A percentile compares a stretch with the other conserved stretches of the same genome.
These are phyloP conservation scores for Drosophila engyochracea DNA, from an alignment of 2,888 invertebrate species.

Conservation along the genomic window DNA sequence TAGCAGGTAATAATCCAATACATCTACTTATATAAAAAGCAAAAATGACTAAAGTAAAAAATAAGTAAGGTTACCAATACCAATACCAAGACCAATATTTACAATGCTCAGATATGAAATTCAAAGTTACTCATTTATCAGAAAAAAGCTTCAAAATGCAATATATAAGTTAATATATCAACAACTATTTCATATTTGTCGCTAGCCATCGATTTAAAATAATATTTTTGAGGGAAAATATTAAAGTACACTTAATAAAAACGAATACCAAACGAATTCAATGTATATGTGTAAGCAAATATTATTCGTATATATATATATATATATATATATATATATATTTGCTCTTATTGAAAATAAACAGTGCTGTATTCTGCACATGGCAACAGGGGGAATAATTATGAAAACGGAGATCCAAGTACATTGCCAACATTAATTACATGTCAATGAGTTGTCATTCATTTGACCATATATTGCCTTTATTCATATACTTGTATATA, in stretches of 20 bases:
- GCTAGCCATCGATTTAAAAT: background rate
- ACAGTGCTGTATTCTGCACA: background rate
- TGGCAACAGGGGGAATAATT: conserved; percentile 5
- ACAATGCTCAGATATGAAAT: background rate
- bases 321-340: background rate
- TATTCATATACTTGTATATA: background rate
- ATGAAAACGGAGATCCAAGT: conserved; percentile 22
- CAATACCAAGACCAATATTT: background rate
- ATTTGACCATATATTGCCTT: background rate
- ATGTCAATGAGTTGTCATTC: conserved; percentile 31
- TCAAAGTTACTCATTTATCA: background rate
- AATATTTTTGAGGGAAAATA: background rate
- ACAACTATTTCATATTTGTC: background rate
- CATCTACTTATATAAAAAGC: background rate
- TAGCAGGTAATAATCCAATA: background rate
- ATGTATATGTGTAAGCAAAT: background rate
- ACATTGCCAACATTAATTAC: conserved; percentile 33
- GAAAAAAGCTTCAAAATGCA: background rate
- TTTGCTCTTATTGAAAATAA: conserved; percentile 15
- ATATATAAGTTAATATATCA: background rate
- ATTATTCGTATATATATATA: background rate
- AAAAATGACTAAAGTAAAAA: background rate
- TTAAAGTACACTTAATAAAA: background rate
- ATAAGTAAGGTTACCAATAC: background rate
- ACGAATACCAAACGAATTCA: background rate